Base-by-base conservation (phyloP, 2,113 vertebrate genomes). In the Fukomys damarensis region DNA sequence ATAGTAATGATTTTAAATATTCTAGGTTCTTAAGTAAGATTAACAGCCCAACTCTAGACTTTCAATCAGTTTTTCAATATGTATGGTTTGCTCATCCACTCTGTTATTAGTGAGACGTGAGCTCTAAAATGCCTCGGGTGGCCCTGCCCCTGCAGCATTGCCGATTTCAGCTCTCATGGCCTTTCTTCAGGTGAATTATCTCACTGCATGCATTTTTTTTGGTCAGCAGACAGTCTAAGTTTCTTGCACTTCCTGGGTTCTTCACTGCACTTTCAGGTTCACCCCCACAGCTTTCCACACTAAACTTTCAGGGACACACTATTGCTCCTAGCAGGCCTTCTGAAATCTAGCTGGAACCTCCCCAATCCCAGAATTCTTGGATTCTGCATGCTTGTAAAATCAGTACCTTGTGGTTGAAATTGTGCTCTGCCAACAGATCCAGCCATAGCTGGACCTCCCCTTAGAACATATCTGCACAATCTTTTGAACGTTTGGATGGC, bases 1-100 rank as follows among this genome's bases (percentile, higher is more conserved):
- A 96, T 90, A 96, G 41, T 20, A 90, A 92, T 26, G 70, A 56
- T 65, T 93, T 24, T 8, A 68, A 89, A 86, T 68, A 54, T 52
- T 72, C 28, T 90, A 32, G 30, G 20, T 88, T 70, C 91, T 10
- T 19, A 79, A 86, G 86, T 14, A 66, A 77, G 2, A 3, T 32
- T 95, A 58, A 85, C 46, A 85, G 68, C 28, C 43, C 91, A 91
- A 59, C 10, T 82, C 11, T 24, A 91, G 68, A n/a, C 3, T 77
- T 76, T 19, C 7, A 20, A 24, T 86, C 19, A 24, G 11, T 10
- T n/a, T 74, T 83, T 77, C n/a, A 58, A 9, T 56, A 0, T 35
- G 3, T 70, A 52, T 86, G 5, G 52, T 35, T 81, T 68, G 32
- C 14, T 49, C 0, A 24, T 0, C 32, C 20, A 76, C 26, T 28